Evolutionary conservation across 2,113 vertebrate species (phyloP).

Genomic region (Passer domesticus): DNA sequence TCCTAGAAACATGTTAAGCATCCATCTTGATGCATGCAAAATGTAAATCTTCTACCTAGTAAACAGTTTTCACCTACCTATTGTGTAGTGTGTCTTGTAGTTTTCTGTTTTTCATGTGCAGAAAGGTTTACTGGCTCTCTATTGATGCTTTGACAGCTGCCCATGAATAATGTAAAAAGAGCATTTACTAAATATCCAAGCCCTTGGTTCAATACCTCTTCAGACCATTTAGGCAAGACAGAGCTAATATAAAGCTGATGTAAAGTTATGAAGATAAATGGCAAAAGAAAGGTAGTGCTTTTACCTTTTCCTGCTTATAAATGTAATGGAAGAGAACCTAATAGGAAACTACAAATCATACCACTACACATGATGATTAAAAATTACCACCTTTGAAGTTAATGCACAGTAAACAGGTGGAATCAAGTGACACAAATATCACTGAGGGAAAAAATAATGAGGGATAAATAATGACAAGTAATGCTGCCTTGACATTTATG

Average conservation of each 20-base stretch:
- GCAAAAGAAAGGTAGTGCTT: background rate
- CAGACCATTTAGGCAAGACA: background rate
- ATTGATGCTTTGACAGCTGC: background rate
- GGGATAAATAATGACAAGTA: background rate
- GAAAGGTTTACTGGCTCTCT: background rate
- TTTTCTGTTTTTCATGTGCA: background rate
- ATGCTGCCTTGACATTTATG: background rate
- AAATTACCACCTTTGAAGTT: background rate
- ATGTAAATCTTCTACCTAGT: background rate
- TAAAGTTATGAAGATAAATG: background rate
- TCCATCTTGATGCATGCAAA: background rate
- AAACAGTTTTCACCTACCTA: background rate
- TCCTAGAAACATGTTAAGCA: background rate
- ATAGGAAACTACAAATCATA: background rate
- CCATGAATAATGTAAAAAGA: background rate
- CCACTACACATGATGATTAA: background rate
- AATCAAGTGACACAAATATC: background rate
- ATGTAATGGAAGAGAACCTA: background rate
- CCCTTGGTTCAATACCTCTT: background rate
- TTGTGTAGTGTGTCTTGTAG: background rate
- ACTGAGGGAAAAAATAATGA: background rate
- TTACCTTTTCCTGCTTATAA: background rate
- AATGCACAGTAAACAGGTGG: background rate
- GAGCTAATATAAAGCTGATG: background rate
- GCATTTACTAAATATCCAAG: background rate